These are phyloP conservation scores for Plotosus lineatus DNA, from an alignment of 2,113 vertebrate genomes.

Conservation along the genomic window DNA sequence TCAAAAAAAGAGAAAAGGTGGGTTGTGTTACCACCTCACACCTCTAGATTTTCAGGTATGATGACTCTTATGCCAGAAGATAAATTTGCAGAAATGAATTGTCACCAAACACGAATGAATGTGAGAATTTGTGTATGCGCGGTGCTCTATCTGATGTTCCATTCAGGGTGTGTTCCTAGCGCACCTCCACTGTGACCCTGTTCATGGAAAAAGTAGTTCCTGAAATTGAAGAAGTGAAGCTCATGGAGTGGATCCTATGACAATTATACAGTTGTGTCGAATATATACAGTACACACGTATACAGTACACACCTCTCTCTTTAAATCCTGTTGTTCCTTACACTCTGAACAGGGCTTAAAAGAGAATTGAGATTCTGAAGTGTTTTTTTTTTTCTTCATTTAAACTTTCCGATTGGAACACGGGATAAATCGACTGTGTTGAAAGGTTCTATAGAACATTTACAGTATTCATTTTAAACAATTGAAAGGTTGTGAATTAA, in stretches of 20 bases:
- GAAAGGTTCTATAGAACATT: not conserved
- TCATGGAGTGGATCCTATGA: constrained; percentile 31
- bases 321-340: constrained; percentile 25
- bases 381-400: not conserved
- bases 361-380: not conserved
- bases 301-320: not conserved
- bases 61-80: not conserved
- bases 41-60: not conserved
- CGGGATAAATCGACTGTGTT: not conserved
- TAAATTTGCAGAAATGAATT: not conserved
- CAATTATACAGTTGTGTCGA: not conserved
- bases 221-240: not conserved
- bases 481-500: not conserved
- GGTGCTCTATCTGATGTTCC: not conserved
- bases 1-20: not conserved
- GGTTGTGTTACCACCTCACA: not conserved
- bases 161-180: not conserved
- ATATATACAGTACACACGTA: not conserved
- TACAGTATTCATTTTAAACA: not conserved
- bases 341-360: not conserved
- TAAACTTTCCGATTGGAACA: not conserved
- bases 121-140: not conserved
- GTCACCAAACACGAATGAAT: not conserved
- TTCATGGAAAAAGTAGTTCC: not conserved
- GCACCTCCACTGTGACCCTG: not conserved